Evolutionary conservation across 2,113 vertebrate genomes (phyloP).

Genomic region (Ptilorrhoa leucosticta): DNA sequence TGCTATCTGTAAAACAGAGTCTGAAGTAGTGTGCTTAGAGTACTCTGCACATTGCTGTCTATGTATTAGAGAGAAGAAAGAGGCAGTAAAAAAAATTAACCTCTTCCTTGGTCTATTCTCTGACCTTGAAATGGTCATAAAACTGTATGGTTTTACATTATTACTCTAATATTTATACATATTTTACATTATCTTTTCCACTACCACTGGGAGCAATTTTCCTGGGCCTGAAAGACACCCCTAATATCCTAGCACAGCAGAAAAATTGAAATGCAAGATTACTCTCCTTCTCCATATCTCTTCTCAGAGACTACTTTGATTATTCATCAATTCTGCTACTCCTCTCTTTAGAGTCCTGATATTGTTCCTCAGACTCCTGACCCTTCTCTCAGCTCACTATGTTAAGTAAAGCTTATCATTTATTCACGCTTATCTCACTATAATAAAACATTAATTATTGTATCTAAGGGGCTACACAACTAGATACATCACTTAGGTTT

Average conservation of each 20-base stretch:
- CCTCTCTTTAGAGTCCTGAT: background rate
- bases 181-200: background rate
- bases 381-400: background rate
- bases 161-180: background rate
- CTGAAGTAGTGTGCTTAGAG: background rate
- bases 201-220: background rate
- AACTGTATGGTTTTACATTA: background rate
- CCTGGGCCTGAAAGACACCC: background rate
- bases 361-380: background rate
- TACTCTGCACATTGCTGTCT: background rate
- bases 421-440: background rate
- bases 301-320: background rate
- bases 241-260: background rate
- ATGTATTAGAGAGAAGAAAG: background rate
- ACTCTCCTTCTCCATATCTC: background rate
- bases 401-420: constrained; percentile 39
- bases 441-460: constrained; percentile 46
- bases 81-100: background rate
- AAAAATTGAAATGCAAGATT: background rate
- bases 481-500: background rate
- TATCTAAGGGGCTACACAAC: background rate
- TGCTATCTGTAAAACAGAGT: background rate
- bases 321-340: background rate
- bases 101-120: background rate
- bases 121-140: background rate